Base-by-base conservation (phyloP, 1,140 invertebrate genomes). In the Trigoniulus corallinus region DNA sequence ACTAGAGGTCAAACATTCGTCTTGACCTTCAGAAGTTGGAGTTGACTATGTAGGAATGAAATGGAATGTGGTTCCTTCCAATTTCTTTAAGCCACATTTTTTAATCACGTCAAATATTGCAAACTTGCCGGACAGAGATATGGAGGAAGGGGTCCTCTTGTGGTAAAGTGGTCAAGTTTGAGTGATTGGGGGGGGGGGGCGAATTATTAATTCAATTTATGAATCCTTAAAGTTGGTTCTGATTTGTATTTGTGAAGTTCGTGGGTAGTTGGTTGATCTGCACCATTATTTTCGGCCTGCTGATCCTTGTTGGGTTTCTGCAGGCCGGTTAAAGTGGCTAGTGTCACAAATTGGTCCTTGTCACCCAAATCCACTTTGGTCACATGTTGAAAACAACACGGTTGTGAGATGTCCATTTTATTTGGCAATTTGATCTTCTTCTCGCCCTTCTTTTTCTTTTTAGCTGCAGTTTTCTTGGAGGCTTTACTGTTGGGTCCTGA, bases 321-420 rank as follows among this genome's bases (percentile, higher is more conserved):
- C 21, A 10, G 18, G 42, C 46, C 21, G 4, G 50, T 51, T 7
- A 47, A n/a, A 3, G 50, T 51, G 3, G 50, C 78, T 43, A 84
- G 69, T 13, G 80, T 81, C 56, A 75, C 79, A 56, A 80, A 80
- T 49, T 76, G 68, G 40, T 70, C 69, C 44, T 74, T 72, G 58
- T 85, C 82, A 46, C 74, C 73, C 18, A 73, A 69, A 51, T 84
- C 81, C 12, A 89, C 77, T 53, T 77, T 83, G 24, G 82, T 87
- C 43, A 89, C 77, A 61, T 89, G 86, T 50, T 86, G 80, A 64
- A 89, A 89, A 59, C 83, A 83, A 62, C 84, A 88, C 0, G 86
- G 86, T 58, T 81, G 76, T 13, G 84, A 88, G 55, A 89, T 89
- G 62, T 88, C 82, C 44, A 74, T 76, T 62, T 88, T 88, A 22